Base-by-base conservation (phyloP, 2,113 vertebrate genomes). In the Pseudorectes ferrugineus region DNA sequence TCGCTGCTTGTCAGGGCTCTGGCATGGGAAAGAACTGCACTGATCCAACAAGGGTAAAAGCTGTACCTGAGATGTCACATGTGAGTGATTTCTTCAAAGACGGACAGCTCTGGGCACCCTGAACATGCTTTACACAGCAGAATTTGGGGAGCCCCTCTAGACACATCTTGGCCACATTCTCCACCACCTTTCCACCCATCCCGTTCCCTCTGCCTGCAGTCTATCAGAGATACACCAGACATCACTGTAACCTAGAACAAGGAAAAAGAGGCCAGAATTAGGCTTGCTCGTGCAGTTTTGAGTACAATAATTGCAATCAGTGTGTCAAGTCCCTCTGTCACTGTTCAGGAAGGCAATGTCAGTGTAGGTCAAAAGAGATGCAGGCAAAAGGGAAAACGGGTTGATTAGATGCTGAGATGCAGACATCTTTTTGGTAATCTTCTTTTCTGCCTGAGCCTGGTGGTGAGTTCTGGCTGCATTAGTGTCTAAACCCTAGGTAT, bases 141-240 rank as follows among this genome's bases (percentile, higher is more conserved):
- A 78, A 61, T 4, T 9, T 5, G 16, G 22, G 33, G 71, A 72
- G 14, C 25, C 28, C 16, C 75, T 43, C 87, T 15, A 24, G 31
- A 12, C 5, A 12, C 1, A 0, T 25, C 51, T 23, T 1, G 5
- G 72, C 33, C 58, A 42, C 23, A 14, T 65, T 31, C 18, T 45
- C 25, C 16, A 67, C 29, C 19, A 10, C 10, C 4, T 61, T 49
- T n/a, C 57, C 54, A 75, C 25, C 43, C 11, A 35, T 21, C 13
- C 6, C 2, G 0, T 20, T 67, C 48, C 29, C n/a, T n/a, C 59
- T 4, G 2, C 35, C 66, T 29, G 36, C 8, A 10, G 33, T 14
- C 26, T 33, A 31, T 45, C 40, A 57, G 42, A 51, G 29, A 18
- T 2, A 23, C 0, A 2, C 35, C 73, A 38, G 45, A 12, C 35